phyloP scores from a whole-genome alignment of 2,888 invertebrate genomes.

The Epistrophella euchroma region DNA sequence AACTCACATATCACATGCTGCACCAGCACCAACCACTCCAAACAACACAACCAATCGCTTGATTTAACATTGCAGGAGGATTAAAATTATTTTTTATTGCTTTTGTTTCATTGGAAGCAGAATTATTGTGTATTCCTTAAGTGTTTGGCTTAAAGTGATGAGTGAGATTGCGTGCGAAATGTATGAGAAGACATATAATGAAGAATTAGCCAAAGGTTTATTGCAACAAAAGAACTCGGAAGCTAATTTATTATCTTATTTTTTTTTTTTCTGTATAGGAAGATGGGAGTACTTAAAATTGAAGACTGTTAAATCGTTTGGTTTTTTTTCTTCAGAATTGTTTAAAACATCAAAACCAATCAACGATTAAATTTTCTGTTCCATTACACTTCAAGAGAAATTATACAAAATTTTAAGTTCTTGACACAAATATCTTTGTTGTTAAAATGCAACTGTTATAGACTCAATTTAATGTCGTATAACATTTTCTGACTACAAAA shows the following conservation, averaged over 20 bases:
- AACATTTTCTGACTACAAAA: too few species aligned
- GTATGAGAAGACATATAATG: constrained; percentile 48
- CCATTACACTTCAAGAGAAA: too few species aligned
- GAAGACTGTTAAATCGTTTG: neutral
- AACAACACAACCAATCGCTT: constrained; percentile 41
- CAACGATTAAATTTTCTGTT: neutral
- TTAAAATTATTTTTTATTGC: constrained; percentile 54
- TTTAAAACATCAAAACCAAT: constrained; percentile 6
- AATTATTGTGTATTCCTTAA: constrained; percentile 29
- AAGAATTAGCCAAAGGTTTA: constrained; percentile 42
- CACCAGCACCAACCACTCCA: too few species aligned
- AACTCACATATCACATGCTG: constrained; percentile 26
- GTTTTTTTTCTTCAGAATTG: neutral
- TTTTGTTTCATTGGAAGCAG: constrained; percentile 39
- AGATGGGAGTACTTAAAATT: constrained; percentile 12
- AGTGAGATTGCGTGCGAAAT: constrained; percentile 63
- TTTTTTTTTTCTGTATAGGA: neutral
- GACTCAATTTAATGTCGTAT: neutral
- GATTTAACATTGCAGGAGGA: constrained; percentile 56
- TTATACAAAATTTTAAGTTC: too few species aligned
- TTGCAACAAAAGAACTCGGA: constrained; percentile 29
- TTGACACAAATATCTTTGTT: too few species aligned
- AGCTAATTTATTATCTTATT: constrained; percentile 7
- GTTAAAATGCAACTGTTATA: too few species aligned
- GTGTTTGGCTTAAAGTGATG: constrained; percentile 59